Evolutionary conservation across 2,888 invertebrate species (phyloP), one percentile per base, ranked within the genome.

Genomic region (Lagria hirta): DNA sequence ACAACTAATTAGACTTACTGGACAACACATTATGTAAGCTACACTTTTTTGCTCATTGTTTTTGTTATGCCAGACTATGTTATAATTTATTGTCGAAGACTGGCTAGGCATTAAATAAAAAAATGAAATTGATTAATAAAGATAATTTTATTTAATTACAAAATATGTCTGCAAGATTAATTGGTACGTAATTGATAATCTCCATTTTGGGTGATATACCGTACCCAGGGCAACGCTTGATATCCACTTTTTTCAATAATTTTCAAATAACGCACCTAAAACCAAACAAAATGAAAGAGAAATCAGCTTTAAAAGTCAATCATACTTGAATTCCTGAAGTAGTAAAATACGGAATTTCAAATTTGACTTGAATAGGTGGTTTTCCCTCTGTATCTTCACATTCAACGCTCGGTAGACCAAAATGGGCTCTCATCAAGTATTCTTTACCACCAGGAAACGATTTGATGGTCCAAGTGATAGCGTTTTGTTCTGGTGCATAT

Each of bases 181-280:
- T 91, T 92, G 55, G 94, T 98, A 72, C 98, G 82, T 54, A 98
- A 75, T 69, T 98, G 97, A 70, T 99, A 98, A 72, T 99, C 98
- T 34, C 98, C 98, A 70, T 98, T 98, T 70, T 98, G 97, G 22
- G 98, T 99, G 53, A 99, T 98, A 70, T 98, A 99, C n/a, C 98
- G 79, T 3, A 98, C 98, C 98, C 98, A 98, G 0, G 98, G 98
- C 50, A 99, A 70, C 1, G 98, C 98, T 73, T 98, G 98, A 71
- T 98, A 98, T 0, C 98, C 98, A 71, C 95, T 96, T 74, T 99
- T 98, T 68, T 98, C 98, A 62, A 99, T 98, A 60, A 98, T 98
- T 74, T 97, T 97, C 66, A 97, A 75, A 68, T 97, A 96, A 38
- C 96, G 82, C 3, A 89, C 87, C 70, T 71, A 34, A 5, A 44